These are phyloP conservation scores for Brachymystax lenok DNA, from an alignment of 2,797 vertebrate genomes.

Conservation along the genomic window DNA sequence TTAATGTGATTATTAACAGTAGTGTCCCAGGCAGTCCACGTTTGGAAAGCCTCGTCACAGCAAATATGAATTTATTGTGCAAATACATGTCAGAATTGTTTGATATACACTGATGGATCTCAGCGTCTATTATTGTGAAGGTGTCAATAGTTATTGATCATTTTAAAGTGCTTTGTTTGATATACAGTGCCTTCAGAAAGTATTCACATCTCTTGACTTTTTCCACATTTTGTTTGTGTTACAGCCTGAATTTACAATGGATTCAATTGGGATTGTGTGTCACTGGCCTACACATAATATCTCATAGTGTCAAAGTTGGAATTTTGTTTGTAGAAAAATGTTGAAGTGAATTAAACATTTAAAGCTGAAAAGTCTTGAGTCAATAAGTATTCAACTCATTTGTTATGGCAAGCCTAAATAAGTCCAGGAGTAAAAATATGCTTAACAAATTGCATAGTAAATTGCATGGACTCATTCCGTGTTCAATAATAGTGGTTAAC, in stretches of 20 bases:
- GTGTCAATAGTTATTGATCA: not conserved
- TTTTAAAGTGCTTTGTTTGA: not conserved
- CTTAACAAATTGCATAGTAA: no score
- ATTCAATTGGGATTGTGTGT: not conserved
- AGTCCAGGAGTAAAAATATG: no score
- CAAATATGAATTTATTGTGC: not conserved
- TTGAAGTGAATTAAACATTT: no score
- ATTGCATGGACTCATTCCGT: no score
- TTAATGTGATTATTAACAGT: not conserved
- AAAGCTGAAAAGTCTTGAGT: no score
- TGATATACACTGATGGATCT: not conserved
- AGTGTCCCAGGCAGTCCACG: not conserved
- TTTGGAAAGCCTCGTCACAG: not conserved
- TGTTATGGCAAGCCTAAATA: no score
- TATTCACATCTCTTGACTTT: not conserved
- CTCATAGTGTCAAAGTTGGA: no score
- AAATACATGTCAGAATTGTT: slow-evolving; percentile 5
- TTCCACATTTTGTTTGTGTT: no score
- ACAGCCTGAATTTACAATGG: not conserved
- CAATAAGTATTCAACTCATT: no score
- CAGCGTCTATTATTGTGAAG: not conserved
- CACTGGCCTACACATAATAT: no score
- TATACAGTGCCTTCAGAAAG: not conserved
- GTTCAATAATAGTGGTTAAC: no score
- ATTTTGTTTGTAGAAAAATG: no score